Evolutionary conservation across 35 echinoderm and acorn worm genomes (phyloP).

Genomic region (Lytechinus pictus): DNA sequence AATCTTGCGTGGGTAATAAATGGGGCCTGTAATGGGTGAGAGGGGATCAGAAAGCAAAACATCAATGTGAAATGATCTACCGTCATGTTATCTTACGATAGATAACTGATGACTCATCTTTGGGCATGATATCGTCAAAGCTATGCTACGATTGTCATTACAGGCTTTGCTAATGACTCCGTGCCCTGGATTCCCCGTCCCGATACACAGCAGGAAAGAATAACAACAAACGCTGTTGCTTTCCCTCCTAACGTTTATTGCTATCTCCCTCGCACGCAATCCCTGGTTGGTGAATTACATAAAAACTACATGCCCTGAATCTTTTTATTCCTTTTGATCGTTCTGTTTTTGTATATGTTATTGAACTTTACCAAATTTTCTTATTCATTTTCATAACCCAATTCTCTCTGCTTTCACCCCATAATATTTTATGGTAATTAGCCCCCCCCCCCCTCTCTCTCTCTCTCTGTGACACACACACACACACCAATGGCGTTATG

Average conservation of each 20-base stretch:
- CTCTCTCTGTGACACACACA: not conserved
- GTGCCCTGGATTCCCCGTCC: not conserved
- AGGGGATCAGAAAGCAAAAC: not conserved
- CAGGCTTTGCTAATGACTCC: not conserved
- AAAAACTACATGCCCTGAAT: too few species aligned
- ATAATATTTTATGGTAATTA: too few species aligned
- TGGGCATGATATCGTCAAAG: not conserved
- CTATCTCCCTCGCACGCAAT: not conserved
- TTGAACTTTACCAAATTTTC: not conserved
- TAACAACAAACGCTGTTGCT: not conserved
- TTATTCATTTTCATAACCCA: not conserved
- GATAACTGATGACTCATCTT: constrained; percentile 12
- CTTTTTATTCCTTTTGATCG: not conserved
- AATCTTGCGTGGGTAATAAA: constrained; percentile 10
- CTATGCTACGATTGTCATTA: not conserved
- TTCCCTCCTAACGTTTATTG: not conserved
- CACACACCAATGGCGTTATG: too few species aligned
- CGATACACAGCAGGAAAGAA: not conserved
- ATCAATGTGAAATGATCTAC: not conserved
- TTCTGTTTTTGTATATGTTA: not conserved
- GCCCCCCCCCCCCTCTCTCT: not conserved
- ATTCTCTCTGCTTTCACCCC: not conserved
- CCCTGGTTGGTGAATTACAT: not conserved
- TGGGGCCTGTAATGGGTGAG: constrained; percentile 7
- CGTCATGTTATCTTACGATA: constrained; percentile 2